Evolutionary conservation across 2,797 vertebrate genomes (phyloP), one percentile per base, ranked within the genome.

Genomic region (Argyrosomus regius): DNA sequence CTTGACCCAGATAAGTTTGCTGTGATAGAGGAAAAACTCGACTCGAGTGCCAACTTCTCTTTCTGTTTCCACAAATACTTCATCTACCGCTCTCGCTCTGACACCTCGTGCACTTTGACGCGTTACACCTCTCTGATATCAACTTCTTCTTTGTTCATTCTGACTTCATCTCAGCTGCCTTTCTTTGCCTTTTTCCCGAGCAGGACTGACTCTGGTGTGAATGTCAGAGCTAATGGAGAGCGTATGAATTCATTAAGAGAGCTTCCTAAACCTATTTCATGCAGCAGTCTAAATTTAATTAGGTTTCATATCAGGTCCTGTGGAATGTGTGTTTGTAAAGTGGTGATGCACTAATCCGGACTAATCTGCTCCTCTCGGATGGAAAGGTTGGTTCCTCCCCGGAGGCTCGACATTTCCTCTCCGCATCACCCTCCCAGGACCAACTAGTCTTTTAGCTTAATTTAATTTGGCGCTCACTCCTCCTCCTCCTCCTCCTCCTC

Each of bases 251-350:
- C 76, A 80, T 82, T 77, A 52, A 52, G 5, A 52, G 54, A 24
- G 26, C 61, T 39, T 68, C 60, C 56, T 72, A 77, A 86, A 61
- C 62, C 77, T 41, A 78, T 85, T 86, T 86, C 82, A 83, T 77
- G 59, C 65, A 57, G 72, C 78, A 57, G 70, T 86, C 80, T 61
- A 74, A 35, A 81, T 85, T 86, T 80, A 83, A 90, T 90, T 86
- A 84, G 66, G 58, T 84, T 88, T 75, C 43, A 59, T 71, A 74
- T 80, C 72, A 46, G 65, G 48, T 80, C 59, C 67, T 63, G 52
- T 35, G 22, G 74, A 80, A 63, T 0, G 72, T 65, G 46, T 78
- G 73, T 85, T 81, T 70, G 72, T 48, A 65, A 57, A 57, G 69
- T 45, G 53, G 54, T 1, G 68, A 69, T 1, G 75, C 59, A 68